Conservation (phyloP, 2,113 vertebrate genomes). For the Festucalex cinctus region DNA sequence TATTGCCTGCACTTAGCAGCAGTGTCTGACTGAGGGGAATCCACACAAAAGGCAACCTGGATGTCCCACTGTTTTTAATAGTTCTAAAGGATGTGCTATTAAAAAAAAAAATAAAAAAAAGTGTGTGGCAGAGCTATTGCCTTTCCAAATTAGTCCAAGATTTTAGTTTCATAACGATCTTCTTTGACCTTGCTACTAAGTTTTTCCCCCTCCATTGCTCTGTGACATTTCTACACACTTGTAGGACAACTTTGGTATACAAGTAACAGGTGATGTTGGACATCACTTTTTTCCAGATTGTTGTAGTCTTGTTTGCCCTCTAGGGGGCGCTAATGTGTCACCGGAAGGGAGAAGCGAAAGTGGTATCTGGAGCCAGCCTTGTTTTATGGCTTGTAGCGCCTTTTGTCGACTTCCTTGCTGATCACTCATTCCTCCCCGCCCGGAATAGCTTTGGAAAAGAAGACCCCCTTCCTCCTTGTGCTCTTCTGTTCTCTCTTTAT, state of each 20-base stretch:
- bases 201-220: too few relatives aligned
- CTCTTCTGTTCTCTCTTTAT: constrained; percentile 73
- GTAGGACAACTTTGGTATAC: too few relatives aligned
- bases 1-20: constrained; percentile 64
- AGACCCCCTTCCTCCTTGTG: constrained; percentile 17
- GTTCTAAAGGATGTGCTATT: constrained; percentile 51
- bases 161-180: constrained; percentile 10
- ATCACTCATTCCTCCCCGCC: constrained; percentile 78
- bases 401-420: constrained; percentile 69
- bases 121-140: constrained; percentile 32
- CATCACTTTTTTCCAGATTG: too few relatives aligned
- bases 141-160: constrained; percentile 28
- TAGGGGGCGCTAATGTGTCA: constrained; percentile 45
- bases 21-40: constrained; percentile 51
- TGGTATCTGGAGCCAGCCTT: constrained; percentile 51
- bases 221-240: too few relatives aligned
- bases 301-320: constrained; percentile 18
- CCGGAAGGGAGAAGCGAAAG: constrained; percentile 20
- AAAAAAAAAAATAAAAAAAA: constrained; percentile 9
- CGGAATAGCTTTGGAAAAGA: constrained; percentile 76
- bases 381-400: constrained; percentile 73
- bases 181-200: too few relatives aligned
- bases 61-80: constrained; percentile 69
- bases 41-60: constrained; percentile 52
- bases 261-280: too few relatives aligned